These are phyloP conservation scores for Drosophila tristis DNA, from an alignment of 1,140 invertebrate genomes.

Conservation along the genomic window DNA sequence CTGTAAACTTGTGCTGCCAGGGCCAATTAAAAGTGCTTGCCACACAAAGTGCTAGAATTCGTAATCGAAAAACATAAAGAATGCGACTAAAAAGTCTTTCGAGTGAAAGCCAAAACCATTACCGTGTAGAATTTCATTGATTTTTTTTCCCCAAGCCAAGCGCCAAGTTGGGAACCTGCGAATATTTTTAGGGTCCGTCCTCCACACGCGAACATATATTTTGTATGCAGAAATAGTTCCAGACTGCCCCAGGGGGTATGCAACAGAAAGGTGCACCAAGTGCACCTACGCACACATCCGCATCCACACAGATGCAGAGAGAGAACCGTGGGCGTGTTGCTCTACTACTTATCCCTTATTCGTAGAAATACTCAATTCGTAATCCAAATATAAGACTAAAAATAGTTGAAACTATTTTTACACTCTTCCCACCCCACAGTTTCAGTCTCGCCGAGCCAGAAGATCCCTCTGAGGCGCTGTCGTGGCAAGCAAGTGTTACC, in stretches of 20 bases:
- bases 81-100: slow-evolving; percentile 9
- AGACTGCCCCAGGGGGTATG: slow-evolving; percentile 4
- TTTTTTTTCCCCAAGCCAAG: slow-evolving; percentile 54
- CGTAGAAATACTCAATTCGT: slow-evolving; percentile 2
- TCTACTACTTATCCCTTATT: background rate
- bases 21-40: slow-evolving; percentile 2
- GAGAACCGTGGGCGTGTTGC: background rate
- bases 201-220: slow-evolving; percentile 20
- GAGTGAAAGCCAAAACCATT: slow-evolving; percentile 32
- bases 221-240: slow-evolving; percentile 1
- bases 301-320: background rate
- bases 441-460: slow-evolving; percentile 58
- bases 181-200: slow-evolving; percentile 23
- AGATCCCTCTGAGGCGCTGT: slow-evolving; percentile 73
- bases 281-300: background rate
- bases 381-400: slow-evolving; percentile 47
- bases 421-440: slow-evolving; percentile 37
- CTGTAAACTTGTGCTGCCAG: background rate
- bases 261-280: slow-evolving; percentile 24
- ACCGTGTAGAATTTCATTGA: slow-evolving; percentile 74
- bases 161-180: slow-evolving; percentile 14
- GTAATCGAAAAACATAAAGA: slow-evolving; percentile 6
- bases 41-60: background rate
- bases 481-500: slow-evolving; percentile 76
- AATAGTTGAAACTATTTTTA: slow-evolving; percentile 75